These are phyloP conservation scores for Drosophila demipolita DNA, from an alignment of 2,888 invertebrate genomes.

Conservation along the genomic window DNA sequence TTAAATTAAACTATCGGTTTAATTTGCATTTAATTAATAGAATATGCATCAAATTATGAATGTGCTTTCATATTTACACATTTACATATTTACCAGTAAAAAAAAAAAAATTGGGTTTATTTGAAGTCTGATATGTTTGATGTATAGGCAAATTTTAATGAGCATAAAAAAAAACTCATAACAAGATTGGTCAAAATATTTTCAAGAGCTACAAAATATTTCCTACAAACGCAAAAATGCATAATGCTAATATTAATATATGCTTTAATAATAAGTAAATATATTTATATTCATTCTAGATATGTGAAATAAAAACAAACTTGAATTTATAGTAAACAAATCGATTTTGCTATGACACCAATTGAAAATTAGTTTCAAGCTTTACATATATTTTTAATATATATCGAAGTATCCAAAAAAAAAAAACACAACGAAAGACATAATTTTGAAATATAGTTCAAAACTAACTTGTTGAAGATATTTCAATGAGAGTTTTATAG, in stretches of 20 bases:
- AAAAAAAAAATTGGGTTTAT: not conserved
- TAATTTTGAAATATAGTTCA: not conserved
- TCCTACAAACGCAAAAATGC: too few species aligned
- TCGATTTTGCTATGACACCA: not conserved
- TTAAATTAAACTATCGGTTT: too few species aligned
- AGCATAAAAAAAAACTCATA: not conserved
- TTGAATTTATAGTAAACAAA: not conserved
- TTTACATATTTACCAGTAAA: not conserved
- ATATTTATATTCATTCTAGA: not conserved
- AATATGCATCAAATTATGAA: not conserved
- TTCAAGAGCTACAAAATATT: not conserved
- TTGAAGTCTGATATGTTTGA: not conserved
- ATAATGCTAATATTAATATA: not conserved
- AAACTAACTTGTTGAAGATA: not conserved
- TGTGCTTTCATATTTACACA: too few species aligned
- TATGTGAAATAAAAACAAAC: too few species aligned
- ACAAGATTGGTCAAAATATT: too few species aligned
- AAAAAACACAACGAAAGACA: not conserved
- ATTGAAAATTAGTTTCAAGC: not conserved
- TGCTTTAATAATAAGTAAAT: too few species aligned
- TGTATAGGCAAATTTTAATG: not conserved
- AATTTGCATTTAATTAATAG: too few species aligned
- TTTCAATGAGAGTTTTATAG: not conserved
- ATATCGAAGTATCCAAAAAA: not conserved
- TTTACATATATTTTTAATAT: too few species aligned